These are phyloP conservation scores for Drosophila mojavensis DNA, from an alignment of 1,140 invertebrate species.

Conservation along the genomic window DNA sequence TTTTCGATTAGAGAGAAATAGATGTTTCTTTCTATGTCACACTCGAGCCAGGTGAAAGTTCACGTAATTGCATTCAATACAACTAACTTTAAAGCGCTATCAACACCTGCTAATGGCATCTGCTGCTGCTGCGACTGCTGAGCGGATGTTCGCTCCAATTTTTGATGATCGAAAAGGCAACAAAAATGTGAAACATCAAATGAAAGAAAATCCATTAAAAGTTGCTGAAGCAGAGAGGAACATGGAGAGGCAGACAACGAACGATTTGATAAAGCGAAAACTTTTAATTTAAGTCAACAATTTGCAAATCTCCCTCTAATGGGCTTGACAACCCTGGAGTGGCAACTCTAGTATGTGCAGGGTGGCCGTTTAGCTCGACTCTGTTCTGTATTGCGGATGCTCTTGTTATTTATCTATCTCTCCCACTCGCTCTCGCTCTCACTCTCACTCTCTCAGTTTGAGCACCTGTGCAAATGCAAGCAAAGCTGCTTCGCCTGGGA, in stretches of 20 bases:
- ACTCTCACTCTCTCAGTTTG: constrained; percentile 1
- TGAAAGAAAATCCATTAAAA: constrained; percentile 3
- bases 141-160: constrained; percentile 30
- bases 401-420: constrained; percentile 7
- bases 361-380: constrained; percentile 11
- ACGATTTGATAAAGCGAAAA: background rate
- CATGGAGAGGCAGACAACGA: background rate
- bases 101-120: constrained; percentile 14
- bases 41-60: constrained; percentile 13
- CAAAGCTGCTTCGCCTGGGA: constrained; percentile 41
- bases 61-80: constrained; percentile 18
- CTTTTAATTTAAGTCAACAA: background rate
- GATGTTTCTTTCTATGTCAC: constrained; percentile 1
- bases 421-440: constrained; percentile 12
- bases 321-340: constrained; percentile 4
- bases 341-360: background rate
- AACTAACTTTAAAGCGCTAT: background rate
- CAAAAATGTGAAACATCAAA: constrained; percentile 8
- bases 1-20: background rate
- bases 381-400: constrained; percentile 27
- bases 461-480: constrained; percentile 71
- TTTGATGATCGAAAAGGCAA: constrained; percentile 9
- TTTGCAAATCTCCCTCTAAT: no score
- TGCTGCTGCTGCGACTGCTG: constrained; percentile 1
- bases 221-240: background rate